Base-by-base conservation (phyloP, 2,797 vertebrate genomes). In the Carapus acus region DNA sequence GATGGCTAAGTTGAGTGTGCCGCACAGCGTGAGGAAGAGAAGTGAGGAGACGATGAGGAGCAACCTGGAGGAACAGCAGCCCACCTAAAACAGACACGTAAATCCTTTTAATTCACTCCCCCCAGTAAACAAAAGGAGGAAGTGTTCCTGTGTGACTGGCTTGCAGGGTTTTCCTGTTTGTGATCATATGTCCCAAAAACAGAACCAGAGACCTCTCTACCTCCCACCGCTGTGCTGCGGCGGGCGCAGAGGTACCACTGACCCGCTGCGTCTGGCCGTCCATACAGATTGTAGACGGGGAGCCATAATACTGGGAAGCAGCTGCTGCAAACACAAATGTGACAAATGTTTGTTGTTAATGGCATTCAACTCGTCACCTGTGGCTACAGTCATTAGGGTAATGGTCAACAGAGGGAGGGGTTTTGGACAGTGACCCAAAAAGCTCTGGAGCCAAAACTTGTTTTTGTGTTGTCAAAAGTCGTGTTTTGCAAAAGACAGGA, bases 151-250 rank as follows among this genome's bases (percentile, higher is more conserved):
- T 87, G 85, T 71, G 84, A 86, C 85, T 81, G 76, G 73, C 78
- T 85, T 74, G 73, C 68, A 62, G 76, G 49, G 82, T 87, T 86
- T 88, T 90, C 88, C 88, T 90, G 88, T 90, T 90, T 90, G 87
- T 88, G 85, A 86, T 77, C 77, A 57, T 74, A 67, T 58, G 60
- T 85, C 84, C n/a, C 84, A 86, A 88, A 88, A 88, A 87, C 83
- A 88, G 82, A 85, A 81, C 59, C 78, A 62, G 65, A 58, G 69
- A n/a, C 73, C 62, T 77, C 37, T 79, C 77, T 81, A 81, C 78
- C 82, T 86, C 82, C 83, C 76, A 82, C 67, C 76, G 71, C 72
- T 77, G 51, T 6, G 49, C 33, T 48, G 23, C 54, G 60, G 51
- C 65, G 17, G 1, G 54, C 40, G 49, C 61, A 22, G 51, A 71